Base-by-base conservation (phyloP, 2,888 invertebrate species). In the Anarsia innoxiella region DNA sequence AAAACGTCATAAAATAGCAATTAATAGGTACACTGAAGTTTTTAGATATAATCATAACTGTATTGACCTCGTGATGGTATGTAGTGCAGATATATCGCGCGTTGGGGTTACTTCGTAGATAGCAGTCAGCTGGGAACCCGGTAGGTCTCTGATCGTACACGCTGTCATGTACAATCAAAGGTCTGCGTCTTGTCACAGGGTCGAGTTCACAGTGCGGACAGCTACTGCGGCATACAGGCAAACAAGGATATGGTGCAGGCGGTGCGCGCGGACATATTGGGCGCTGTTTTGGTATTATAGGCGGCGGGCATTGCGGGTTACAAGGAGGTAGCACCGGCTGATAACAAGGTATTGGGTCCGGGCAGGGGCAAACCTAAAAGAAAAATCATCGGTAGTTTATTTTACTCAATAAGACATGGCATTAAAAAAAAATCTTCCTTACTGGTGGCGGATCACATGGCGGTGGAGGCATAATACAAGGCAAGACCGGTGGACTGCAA, bases 151-250 rank as follows among this genome's bases (percentile, higher is more conserved):
- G 57, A 36, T 72, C 71, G 32, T 67, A 74, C 10, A 88, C 74
- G 46, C 88, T 83, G 31, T 88, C 86, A 63, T 88, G 85, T 44
- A 87, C 87, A 45, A 88, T 86, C 25, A 88, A 66, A 2, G 88
- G 88, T 45, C 88, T 73, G 45, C 88, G 82, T 9, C 86, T 76
- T 0, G 87, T 88, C 34, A 88, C 86, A 1, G 88, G 88, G 41
- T 88, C 88, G n/a, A 71, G 29, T 43, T 73, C 51, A 48, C 79
- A 74, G 35, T 64, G 40, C 1, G 77, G 70, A 30, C 86, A 87
- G 43, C 70, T 72, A 27, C 85, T 85, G 38, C 85, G 76, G 39
- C 65, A 52, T 1, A 88, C 44, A 1, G 86, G 86, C 5, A 87
- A 56, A 44, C 86, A 86, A 1, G 88, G 88, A 29, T 77, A 86